A percentile compares a stretch with the other conserved stretches of the same genome.
Conservation (phyloP, 2,113 vertebrate genomes). For the Helogale parvula region DNA sequence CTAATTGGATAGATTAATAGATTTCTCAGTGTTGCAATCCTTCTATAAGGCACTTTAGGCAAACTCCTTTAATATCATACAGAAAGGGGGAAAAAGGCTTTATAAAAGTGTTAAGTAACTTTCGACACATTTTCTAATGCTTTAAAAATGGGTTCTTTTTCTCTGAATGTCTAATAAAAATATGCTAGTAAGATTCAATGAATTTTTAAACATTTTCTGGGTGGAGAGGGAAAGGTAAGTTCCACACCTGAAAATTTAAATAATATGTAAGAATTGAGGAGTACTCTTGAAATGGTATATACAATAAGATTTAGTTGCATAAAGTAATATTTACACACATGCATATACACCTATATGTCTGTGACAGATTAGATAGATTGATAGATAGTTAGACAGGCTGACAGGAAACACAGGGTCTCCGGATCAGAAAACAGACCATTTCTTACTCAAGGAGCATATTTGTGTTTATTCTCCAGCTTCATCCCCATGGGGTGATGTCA, state of each 20-base stretch:
- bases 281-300: background rate
- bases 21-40: background rate
- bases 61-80: background rate
- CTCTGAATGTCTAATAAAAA: background rate
- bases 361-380: background rate
- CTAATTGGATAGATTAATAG: background rate
- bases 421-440: background rate
- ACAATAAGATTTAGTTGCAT: background rate
- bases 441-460: background rate
- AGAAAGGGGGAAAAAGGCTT: background rate
- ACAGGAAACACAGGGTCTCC: background rate
- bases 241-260: background rate
- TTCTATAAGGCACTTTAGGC: background rate
- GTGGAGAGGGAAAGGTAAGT: background rate
- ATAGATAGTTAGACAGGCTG: background rate
- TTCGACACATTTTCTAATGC: background rate
- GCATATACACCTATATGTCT: background rate
- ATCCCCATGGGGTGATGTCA: rapidly evolving
- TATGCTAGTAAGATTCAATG: background rate
- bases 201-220: background rate
- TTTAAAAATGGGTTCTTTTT: background rate
- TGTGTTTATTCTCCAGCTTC: background rate
- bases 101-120: background rate
- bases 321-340: background rate
- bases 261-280: background rate